Evolutionary conservation across 2,113 vertebrate species (phyloP).

Genomic region (Polyodon spathula): DNA sequence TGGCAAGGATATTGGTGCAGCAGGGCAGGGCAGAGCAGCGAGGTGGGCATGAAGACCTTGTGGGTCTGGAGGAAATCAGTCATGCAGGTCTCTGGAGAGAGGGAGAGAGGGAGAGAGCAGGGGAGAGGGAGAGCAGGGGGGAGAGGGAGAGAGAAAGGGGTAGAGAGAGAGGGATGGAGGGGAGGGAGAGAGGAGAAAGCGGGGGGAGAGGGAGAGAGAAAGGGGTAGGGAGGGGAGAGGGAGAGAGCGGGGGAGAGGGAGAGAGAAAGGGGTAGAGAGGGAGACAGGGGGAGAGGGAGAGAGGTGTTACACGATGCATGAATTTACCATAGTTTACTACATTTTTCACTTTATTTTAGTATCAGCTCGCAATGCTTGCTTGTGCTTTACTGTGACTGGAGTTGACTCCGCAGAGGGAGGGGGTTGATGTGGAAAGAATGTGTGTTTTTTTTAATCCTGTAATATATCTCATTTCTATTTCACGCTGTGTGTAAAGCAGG

Average conservation of each 20-base stretch:
- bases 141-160: background rate
- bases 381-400: too few species aligned
- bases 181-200: background rate
- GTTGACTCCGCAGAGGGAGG: too few species aligned
- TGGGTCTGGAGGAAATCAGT: slow-evolving; percentile 85
- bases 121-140: slow-evolving; percentile 1
- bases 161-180: background rate
- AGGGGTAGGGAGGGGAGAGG: slow-evolving; percentile 15
- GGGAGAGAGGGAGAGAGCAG: slow-evolving; percentile 13
- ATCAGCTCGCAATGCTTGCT: too few species aligned
- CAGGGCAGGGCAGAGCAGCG: slow-evolving; percentile 73
- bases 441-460: too few species aligned
- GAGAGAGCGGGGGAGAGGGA: slow-evolving; percentile 5
- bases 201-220: slow-evolving; percentile 8
- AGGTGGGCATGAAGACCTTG: slow-evolving; percentile 81
- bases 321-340: too few species aligned
- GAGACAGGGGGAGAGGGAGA: slow-evolving; percentile 5
- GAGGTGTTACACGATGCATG: too few species aligned
- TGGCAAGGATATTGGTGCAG: slow-evolving; percentile 84
- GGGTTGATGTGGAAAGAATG: too few species aligned
- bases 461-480: too few species aligned
- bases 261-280: background rate
- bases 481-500: too few species aligned
- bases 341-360: too few species aligned
- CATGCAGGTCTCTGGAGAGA: slow-evolving; percentile 64